Evolutionary conservation across 2,888 invertebrate species (phyloP), one percentile per base, ranked within the genome.

Genomic region (Agonopterix alstromeriana): DNA sequence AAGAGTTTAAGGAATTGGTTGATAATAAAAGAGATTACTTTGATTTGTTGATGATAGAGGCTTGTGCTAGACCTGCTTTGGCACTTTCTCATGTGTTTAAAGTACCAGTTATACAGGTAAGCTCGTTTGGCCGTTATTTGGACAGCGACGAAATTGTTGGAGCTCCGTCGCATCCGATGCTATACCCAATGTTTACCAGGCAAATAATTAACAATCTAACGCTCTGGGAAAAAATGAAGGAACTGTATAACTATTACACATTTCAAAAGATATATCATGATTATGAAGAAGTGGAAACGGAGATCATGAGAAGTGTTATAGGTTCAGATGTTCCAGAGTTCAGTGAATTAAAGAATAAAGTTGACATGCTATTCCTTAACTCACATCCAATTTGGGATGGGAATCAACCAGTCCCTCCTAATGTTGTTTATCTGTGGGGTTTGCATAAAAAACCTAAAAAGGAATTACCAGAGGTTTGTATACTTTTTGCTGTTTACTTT

Each of bases 371-470:
- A 27, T 62, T 79, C 42, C 46, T 71, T 0, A 78, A 77, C 52
- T 56, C 56, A 3, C 67, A 77, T 56, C 67, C 67, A 2, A 48
- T 65, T 10, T 57, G 63, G 27, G 54, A 55, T 35, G 51, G 46
- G 1, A 49, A 57, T 35, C 53, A 67, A 40, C 77, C 79, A 5
- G 45, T 67, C 8, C 56, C 71, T 7, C 73, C 76, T 0, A 58
- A 60, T 40, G 50, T 70, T 10, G 50, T 77, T 7, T 76, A 73
- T 49, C 73, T 86, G 49, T 82, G 84, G 46, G 85, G 86, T 9
- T 52, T 81, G 38, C 82, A 86, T 53, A 63, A 77, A 27, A 69
- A 64, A 9, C 66, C 67, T 10, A 48, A 64, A 2, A 71, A 78
- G 40, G 64, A 73, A 0, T 58, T 90, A 12, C 81, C 85, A 4